phyloP scores from a whole-genome alignment of 2,797 vertebrate species.

The Crossoptilon crossoptilon region DNA sequence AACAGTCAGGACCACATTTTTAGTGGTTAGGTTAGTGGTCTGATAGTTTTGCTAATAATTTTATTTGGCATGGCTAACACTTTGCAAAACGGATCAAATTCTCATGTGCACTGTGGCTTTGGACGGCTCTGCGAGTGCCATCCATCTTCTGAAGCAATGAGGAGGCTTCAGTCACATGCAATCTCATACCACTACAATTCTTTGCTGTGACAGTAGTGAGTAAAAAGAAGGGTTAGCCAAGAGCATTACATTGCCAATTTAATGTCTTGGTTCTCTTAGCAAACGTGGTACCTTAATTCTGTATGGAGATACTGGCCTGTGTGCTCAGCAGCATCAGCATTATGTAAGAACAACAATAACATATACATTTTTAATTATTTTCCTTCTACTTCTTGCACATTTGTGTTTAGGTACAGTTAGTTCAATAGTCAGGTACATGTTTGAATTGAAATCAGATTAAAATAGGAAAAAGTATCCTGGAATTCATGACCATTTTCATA shows the following conservation, averaged over 20 bases:
- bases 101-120: constrained; percentile 12
- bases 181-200: neutral
- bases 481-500: neutral
- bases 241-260: neutral
- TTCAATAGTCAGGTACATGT: neutral
- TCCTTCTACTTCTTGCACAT: neutral
- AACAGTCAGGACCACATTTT: neutral
- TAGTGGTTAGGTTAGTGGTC: neutral
- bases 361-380: neutral
- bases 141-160: constrained; percentile 45
- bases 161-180: neutral
- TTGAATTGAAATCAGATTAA: neutral
- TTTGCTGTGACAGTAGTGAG: neutral
- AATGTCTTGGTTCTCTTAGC: neutral
- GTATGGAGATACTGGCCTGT: neutral
- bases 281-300: neutral
- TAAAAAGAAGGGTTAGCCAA: neutral
- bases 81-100: constrained; percentile 53
- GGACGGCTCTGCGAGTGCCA: neutral
- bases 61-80: constrained; percentile 22
- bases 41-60: neutral
- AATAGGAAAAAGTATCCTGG: neutral
- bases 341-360: neutral
- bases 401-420: neutral
- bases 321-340: neutral